A percentile compares a stretch with the other conserved stretches of the same genome.
Conservation (phyloP, 2,113 vertebrate species). For the Mola mola region DNA sequence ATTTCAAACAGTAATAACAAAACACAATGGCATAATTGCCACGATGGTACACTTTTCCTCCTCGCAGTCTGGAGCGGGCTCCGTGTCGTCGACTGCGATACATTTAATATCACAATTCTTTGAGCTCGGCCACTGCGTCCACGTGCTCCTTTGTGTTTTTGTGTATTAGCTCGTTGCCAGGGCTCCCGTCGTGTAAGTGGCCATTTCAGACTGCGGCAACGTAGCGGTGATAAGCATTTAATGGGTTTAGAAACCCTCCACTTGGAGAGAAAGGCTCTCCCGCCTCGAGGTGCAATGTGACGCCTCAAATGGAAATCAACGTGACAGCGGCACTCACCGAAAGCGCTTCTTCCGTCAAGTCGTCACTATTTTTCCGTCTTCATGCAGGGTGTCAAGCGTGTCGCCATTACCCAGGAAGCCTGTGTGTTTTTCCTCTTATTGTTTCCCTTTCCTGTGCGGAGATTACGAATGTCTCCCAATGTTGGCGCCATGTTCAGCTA, state of each 20-base stretch:
- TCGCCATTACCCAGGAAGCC: constrained; percentile 29
- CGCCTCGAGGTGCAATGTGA: constrained; percentile 30
- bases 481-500: constrained; percentile 37
- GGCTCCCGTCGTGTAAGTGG: constrained; percentile 49
- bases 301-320: constrained; percentile 42
- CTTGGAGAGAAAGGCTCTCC: constrained; percentile 25
- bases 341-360: constrained; percentile 11
- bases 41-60: constrained; percentile 9
- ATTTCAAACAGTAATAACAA: constrained; percentile 55
- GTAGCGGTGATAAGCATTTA: constrained; percentile 50
- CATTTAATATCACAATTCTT: constrained; percentile 40
- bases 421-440: constrained; percentile 35
- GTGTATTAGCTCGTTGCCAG: constrained; percentile 39
- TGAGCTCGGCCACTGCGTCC: constrained; percentile 12
- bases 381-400: constrained; percentile 31
- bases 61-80: constrained; percentile 1
- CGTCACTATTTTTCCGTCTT: constrained; percentile 25
- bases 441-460: background rate
- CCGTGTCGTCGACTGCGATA: background rate
- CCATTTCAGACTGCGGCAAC: constrained; percentile 43
- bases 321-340: constrained; percentile 47
- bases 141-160: constrained; percentile 31
- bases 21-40: constrained; percentile 54
- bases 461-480: constrained; percentile 62
- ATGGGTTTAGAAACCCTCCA: constrained; percentile 44